Evolutionary conservation across 2,113 vertebrate genomes (phyloP), one percentile per base, ranked within the genome.

Genomic region (Heteronetta atricapilla): DNA sequence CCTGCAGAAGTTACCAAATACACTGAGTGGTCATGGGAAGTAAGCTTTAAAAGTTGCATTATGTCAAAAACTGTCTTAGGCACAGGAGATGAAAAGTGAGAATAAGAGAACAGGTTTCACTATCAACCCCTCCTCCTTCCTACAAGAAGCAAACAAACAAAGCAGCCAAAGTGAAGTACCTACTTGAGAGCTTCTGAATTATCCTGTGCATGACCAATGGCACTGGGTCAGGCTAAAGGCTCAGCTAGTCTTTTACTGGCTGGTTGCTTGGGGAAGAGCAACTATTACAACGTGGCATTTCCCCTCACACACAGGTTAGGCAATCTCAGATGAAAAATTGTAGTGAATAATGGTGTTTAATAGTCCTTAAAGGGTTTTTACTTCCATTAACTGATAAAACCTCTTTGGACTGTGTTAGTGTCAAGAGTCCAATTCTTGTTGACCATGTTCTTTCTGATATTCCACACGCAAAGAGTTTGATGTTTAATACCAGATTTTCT

Each of bases 401-500:
- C 48, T 44, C 3, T 0, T 19, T 67, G 56, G 40, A 56, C 34
- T 72, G 56, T 26, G 19, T 60, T 78, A 74, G 16, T 52, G 31
- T 78, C 88, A 86, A 91, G 73, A 75, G 29, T 78, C 60, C 20
- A 56, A 29, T 92, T 94, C 36, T 88, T 25, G 88, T 46, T 60
- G 56, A 70, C 31, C 50, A 38, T 21, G 23, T 58, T 77, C 56
- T 77, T 68, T 77, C 55, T 83, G 3, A 70, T 70, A 70, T 46
- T 90, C 28, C 10, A 22, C 14, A 6, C 0, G 0, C 58, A 59
- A 70, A 81, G 7, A 5, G 17, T 63, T 90, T 80, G 46, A 36
- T 34, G 34, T 52, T 88, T 60, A 70, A 11, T 33, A 78, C 17
- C 10, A 46, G 16, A 70, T 86, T 64, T 88, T 83, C 36, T 94